phyloP scores from a whole-genome alignment of 2,113 vertebrate genomes.

The Eublepharis macularius region DNA sequence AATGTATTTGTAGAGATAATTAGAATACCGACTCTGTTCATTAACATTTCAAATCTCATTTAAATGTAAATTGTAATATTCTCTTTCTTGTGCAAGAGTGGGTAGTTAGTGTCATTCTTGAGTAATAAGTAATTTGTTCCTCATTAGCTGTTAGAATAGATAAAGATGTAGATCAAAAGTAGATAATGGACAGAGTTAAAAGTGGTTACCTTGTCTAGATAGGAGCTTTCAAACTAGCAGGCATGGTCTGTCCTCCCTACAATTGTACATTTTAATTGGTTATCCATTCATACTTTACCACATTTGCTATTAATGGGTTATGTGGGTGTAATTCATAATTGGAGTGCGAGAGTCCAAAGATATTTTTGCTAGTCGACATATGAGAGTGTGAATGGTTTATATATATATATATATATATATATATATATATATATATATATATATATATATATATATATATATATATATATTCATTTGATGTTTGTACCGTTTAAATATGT shows the following conservation, averaged over 20 bases:
- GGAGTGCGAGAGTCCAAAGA: slow-evolving; percentile 39
- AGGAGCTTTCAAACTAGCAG: slow-evolving; percentile 36
- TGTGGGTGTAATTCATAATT: slow-evolving; percentile 42
- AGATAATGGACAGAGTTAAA: slow-evolving; percentile 61
- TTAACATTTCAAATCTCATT: slow-evolving; percentile 88
- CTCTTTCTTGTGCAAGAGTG: slow-evolving; percentile 75
- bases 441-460: not conserved
- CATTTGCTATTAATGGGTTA: slow-evolving; percentile 45
- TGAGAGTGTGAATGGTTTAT: not conserved
- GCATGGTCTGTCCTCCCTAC: slow-evolving; percentile 13
- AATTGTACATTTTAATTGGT: slow-evolving; percentile 56
- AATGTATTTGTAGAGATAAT: slow-evolving; percentile 82
- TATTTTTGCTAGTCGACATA: slow-evolving; percentile 46
- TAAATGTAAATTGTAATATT: slow-evolving; percentile 88
- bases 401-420: not conserved
- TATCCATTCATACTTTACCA: slow-evolving; percentile 55
- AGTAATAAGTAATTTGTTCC: slow-evolving; percentile 82
- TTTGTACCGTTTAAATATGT: slow-evolving; percentile 20
- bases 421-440: not conserved
- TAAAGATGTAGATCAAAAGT: slow-evolving; percentile 73
- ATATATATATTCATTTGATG: slow-evolving; percentile 17
- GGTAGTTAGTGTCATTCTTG: slow-evolving; percentile 82
- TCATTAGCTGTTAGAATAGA: slow-evolving; percentile 72
- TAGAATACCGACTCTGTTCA: slow-evolving; percentile 79
- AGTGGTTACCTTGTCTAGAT: slow-evolving; percentile 59